Evolutionary conservation across 2,113 vertebrate genomes (phyloP), one percentile per base, ranked within the genome.

Genomic region (Sigmodon hispidus): DNA sequence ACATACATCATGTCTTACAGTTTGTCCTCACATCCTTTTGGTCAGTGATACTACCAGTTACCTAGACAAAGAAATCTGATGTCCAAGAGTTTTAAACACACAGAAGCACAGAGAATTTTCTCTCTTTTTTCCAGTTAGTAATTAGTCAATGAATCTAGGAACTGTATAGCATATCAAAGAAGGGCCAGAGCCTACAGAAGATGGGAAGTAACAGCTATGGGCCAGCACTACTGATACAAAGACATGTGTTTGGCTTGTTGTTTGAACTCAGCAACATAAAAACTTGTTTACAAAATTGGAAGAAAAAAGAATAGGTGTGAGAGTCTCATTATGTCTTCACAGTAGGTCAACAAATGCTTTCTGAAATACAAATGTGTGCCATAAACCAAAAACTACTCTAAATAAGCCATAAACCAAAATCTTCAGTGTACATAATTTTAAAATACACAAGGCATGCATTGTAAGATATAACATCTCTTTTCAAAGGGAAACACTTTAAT

Each of bases 351-450:
- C 10, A 40, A 76, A 57, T 63, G 48, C 6, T 40, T 1, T 84
- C 45, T 83, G 36, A 87, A 91, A 75, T 13, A 31, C 7, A 91
- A 80, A 69, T n/a, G 26, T 63, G 70, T 75, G 6, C 22, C 6
- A 73, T n/a, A 91, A 87, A 87, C 48, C 29, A 77, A 91, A 89
- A 79, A 12, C 48, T 67, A 48, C 17, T 65, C 21, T n/a, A n/a
- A n/a, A n/a, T n/a, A n/a, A n/a, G n/a, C n/a, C n/a, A n/a, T n/a
- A n/a, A n/a, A n/a, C n/a, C 55, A 87, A 75, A 5, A 15, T 63
- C 5, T 67, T 92, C 59, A 55, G 7, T 65, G 92, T 93, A 70
- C 34, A 70, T 57, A 84, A 80, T 52, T 96, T 79, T 57, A 89
- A 87, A 95, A 90, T 77, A 87, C 3, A 19, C 31, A 77, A 4